Percentiles rank a stretch among this genome's conserved stretches.
Conservation (phyloP, 64 coral and sea anemone species). For the Astreopora myriophthalma region DNA sequence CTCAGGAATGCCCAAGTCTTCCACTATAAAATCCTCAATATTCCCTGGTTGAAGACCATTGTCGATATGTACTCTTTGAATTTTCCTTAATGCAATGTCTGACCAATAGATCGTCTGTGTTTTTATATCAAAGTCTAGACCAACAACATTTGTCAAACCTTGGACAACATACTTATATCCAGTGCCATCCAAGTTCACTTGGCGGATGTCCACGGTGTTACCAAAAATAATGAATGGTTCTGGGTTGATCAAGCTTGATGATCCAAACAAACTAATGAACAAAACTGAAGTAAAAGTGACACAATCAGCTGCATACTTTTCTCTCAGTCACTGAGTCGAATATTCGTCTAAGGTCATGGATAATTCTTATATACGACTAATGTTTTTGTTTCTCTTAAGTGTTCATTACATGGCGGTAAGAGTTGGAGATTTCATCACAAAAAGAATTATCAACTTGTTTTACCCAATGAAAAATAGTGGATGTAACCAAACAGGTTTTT, state of each 20-base stretch:
- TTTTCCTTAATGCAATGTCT: constrained; percentile 74
- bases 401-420: no score
- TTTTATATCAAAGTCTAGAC: constrained; percentile 83
- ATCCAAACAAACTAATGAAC: not conserved
- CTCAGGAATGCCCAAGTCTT: constrained; percentile 71
- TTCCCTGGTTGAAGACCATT: constrained; percentile 45
- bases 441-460: no score
- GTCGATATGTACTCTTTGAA: constrained; percentile 76
- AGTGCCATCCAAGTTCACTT: constrained; percentile 76
- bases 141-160: constrained; percentile 80
- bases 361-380: no score
- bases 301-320: not conserved
- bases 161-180: constrained; percentile 76
- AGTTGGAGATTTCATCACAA: no score
- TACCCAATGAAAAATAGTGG: no score
- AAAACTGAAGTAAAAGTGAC: not conserved
- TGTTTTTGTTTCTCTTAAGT: no score
- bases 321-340: no score
- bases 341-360: no score
- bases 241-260: not conserved
- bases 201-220: constrained; percentile 86
- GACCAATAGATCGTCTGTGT: constrained; percentile 80
- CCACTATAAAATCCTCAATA: constrained; percentile 72
- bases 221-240: constrained; percentile 77
- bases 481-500: no score